A percentile compares a stretch with the other conserved stretches of the same genome.
Conservation (phyloP, 2,113 vertebrate species). For the Trochalopteron elliotii region DNA sequence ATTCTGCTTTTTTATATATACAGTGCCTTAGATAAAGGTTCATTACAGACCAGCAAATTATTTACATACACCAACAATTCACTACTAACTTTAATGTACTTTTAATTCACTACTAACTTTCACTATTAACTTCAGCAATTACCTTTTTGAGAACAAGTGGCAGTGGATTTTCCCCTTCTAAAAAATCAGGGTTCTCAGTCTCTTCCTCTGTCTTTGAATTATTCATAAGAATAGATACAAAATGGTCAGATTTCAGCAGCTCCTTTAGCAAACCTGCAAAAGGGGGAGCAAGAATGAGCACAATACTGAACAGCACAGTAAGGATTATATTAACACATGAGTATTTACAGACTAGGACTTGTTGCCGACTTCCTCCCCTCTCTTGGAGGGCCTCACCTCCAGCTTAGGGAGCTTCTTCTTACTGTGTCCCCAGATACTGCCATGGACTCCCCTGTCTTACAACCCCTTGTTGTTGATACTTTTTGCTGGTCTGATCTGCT, state of each 20-base stretch:
- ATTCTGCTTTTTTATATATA: not conserved
- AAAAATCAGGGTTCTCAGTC: conserved; percentile 25
- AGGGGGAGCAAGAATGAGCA: not conserved
- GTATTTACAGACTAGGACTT: not conserved
- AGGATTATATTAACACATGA: not conserved
- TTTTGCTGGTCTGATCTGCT: not conserved
- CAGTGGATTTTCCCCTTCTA: conserved; percentile 74
- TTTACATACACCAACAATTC: not conserved
- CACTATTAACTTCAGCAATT: not conserved
- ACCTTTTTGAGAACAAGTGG: conserved; percentile 95
- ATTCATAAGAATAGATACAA: conserved; percentile 88
- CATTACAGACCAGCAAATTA: not conserved
- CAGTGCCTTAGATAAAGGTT: not conserved
- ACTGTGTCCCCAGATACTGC: not conserved
- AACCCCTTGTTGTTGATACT: not conserved
- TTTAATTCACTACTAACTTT: no score
- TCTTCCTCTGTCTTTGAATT: conserved; percentile 47
- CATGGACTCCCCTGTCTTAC: not conserved
- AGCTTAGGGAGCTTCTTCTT: not conserved
- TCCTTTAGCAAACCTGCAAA: conserved; percentile 85
- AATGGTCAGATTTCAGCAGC: conserved; percentile 82
- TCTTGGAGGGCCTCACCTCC: not conserved
- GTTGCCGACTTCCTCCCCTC: not conserved
- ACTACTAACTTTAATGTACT: not conserved
- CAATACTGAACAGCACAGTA: not conserved